Conservation (phyloP, 2,113 vertebrate species). For the Hirundichthys speculiger region DNA sequence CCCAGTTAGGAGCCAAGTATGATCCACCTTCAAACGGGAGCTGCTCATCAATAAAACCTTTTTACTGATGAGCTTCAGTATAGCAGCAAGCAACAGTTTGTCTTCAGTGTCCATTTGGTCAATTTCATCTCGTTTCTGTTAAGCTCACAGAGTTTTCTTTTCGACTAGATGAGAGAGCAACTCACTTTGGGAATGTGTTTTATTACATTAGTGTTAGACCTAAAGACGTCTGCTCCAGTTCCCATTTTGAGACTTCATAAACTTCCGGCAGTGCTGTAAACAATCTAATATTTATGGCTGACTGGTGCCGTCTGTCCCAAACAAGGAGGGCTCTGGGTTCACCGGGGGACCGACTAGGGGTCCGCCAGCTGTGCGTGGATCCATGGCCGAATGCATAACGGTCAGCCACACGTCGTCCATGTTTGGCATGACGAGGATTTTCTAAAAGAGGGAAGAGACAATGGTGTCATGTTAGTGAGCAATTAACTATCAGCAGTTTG, state of each 20-base stretch:
- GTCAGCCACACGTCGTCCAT: slow-evolving; percentile 95
- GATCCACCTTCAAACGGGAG: slow-evolving; percentile 23
- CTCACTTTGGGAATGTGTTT: slow-evolving; percentile 42
- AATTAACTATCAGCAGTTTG: too few relatives aligned
- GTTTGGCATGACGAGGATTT: slow-evolving; percentile 98
- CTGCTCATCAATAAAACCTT: slow-evolving; percentile 14
- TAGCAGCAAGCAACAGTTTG: slow-evolving; percentile 60
- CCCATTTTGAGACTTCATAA: slow-evolving; percentile 33
- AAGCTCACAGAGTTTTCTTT: slow-evolving; percentile 3
- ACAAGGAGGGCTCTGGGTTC: slow-evolving; percentile 38
- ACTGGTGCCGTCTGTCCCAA: slow-evolving; percentile 58
- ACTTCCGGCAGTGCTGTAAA: slow-evolving; percentile 82
- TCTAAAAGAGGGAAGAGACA: slow-evolving; percentile 75
- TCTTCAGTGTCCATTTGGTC: slow-evolving; percentile 54
- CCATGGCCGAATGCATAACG: slow-evolving; percentile 96
- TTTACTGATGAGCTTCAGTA: slow-evolving; percentile 28
- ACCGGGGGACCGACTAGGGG: slow-evolving; percentile 46
- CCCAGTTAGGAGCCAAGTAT: too few relatives aligned
- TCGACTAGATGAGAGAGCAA: not conserved
- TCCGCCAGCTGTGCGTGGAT: slow-evolving; percentile 82
- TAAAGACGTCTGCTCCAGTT: slow-evolving; percentile 45
- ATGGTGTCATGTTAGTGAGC: not conserved
- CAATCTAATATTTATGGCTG: slow-evolving; percentile 73
- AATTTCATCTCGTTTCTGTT: slow-evolving; percentile 26
- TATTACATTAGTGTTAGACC: slow-evolving; percentile 22